Base-by-base conservation (phyloP, 2,888 invertebrate genomes). In the Drosophila paucipuncta region DNA sequence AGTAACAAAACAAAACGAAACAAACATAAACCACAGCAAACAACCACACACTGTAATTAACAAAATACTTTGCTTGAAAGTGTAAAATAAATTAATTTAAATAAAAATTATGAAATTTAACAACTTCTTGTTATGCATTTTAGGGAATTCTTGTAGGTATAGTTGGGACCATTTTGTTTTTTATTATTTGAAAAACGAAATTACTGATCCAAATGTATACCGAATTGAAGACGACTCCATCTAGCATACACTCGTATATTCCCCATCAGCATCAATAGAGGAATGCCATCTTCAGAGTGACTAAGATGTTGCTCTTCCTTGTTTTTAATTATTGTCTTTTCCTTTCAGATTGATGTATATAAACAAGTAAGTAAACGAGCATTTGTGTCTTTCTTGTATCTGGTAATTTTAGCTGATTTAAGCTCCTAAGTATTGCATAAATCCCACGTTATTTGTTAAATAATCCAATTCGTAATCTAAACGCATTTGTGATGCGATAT, bases 71-170 rank as follows among this genome's bases (percentile, higher is more conserved):
- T 82, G 85, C 83, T 87, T 87, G 65, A 75, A 81, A 87, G 75
- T 85, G 85, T 87, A 83, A 85, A 87, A 87, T 85, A 85, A 81
- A 85, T 87, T 85, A 87, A 85, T 87, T 87, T 83, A 85, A 85
- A 85, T 87, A 85, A 85, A 85, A 86, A 84, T 81, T 78, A 80
- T 84, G 62, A 84, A 84, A 83, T 76, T 81, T 70, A 78, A 77
- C 62, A 74, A 55, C 55, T n/a, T 7, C 3, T 25, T 37, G 11
- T 37, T 54, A 35, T 54, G 5, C 6, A 30, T 50, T 50, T 2
- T 30, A 3, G 10, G 10, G 28, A 30, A 18, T 50, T 18, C 0
- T 28, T 30, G 1, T 10, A 11, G 25, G 16, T 25, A 47, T 4
- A 7, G 16, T 7, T 7, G 13, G 22, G 16, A 25, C 13, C 1